Conservation (phyloP, 2,797 vertebrate species). For the Diplodus sargus region DNA sequence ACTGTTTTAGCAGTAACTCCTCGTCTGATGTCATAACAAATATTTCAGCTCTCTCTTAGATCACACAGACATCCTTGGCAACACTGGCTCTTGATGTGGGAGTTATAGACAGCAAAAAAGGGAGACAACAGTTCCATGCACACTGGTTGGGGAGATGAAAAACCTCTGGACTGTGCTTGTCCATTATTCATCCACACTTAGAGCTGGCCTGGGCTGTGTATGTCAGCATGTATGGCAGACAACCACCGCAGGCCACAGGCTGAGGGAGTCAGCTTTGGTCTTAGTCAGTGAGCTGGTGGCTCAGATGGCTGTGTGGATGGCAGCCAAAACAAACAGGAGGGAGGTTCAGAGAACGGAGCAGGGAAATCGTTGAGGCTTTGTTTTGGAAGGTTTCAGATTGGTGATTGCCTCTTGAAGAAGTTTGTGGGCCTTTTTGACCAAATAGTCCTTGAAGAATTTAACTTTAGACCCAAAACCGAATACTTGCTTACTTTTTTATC, state of each 20-base stretch:
- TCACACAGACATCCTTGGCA: slow-evolving; percentile 15
- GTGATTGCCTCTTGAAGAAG: slow-evolving; percentile 40
- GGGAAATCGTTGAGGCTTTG: slow-evolving; percentile 45
- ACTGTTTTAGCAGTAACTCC: not conserved
- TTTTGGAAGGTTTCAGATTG: slow-evolving; percentile 51
- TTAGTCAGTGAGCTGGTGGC: slow-evolving; percentile 66
- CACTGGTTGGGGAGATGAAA: slow-evolving; percentile 41
- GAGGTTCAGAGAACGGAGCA: slow-evolving; percentile 43
- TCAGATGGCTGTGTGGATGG: slow-evolving; percentile 67
- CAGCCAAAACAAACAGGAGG: slow-evolving; percentile 66
- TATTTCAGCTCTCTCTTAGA: not conserved
- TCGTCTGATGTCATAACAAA: slow-evolving; percentile 8
- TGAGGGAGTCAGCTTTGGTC: slow-evolving; percentile 62
- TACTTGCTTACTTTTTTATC: not conserved
- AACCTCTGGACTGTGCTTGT: slow-evolving; percentile 49
- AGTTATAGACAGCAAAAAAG: slow-evolving; percentile 27
- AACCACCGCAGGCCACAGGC: slow-evolving; percentile 61
- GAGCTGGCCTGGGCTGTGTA: slow-evolving; percentile 47
- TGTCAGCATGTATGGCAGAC: slow-evolving; percentile 72
- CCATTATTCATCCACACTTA: slow-evolving; percentile 70
- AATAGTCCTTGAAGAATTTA: not conserved
- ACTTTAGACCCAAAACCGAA: not conserved
- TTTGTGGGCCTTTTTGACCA: not conserved
- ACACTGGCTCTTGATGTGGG: slow-evolving; percentile 26
- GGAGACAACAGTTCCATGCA: slow-evolving; percentile 34